Evolutionary conservation across 2,113 vertebrate genomes (phyloP).

Genomic region (Anseranas semipalmata): DNA sequence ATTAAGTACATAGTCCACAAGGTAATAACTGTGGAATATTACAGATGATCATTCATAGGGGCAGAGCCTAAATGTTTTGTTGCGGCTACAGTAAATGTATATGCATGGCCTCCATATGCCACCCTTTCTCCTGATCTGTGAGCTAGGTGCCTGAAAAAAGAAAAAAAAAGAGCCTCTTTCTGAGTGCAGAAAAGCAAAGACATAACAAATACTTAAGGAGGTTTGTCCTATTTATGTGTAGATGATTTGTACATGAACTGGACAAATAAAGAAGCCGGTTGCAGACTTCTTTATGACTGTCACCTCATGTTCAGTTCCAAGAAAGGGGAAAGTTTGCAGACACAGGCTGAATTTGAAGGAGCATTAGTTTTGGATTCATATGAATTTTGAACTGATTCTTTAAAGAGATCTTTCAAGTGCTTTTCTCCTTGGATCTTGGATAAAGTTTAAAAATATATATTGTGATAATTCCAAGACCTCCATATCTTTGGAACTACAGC

Average conservation of each 20-base stretch:
- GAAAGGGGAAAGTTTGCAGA: neutral
- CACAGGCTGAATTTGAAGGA: neutral
- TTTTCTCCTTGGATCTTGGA: neutral
- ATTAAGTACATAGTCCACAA: neutral
- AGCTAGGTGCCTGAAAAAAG: neutral
- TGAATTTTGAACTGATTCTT: neutral
- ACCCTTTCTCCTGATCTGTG: fast-evolving
- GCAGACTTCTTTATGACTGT: neutral
- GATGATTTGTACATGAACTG: neutral
- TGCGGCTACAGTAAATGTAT: neutral
- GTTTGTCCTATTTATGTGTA: neutral
- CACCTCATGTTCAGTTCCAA: neutral
- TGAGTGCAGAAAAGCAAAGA: neutral
- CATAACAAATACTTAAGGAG: neutral
- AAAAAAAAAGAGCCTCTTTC: neutral
- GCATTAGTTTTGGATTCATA: neutral
- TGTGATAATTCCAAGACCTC: neutral
- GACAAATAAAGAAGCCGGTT: neutral
- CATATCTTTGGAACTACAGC: neutral
- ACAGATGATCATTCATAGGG: neutral
- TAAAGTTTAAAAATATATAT: neutral
- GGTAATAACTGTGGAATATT: neutral
- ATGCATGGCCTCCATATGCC: neutral
- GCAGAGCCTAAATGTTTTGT: neutral
- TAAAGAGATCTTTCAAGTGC: neutral